Evolutionary conservation across 2,113 vertebrate genomes (phyloP).

Genomic region (Eptesicus fuscus): DNA sequence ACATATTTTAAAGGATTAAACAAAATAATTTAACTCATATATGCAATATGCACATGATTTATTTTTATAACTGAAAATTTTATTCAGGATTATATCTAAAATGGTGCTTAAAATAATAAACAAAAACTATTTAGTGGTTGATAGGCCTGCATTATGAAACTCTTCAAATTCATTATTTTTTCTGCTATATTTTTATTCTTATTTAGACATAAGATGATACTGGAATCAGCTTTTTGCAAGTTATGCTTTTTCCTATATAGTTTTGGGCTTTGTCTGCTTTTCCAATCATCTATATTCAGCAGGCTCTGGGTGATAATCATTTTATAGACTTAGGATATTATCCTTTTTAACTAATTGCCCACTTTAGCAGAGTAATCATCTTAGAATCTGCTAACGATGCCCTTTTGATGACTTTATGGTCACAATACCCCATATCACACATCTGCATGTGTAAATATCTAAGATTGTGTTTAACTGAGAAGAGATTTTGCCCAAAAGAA

Average conservation of each 20-base stretch:
- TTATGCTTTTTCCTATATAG: background rate
- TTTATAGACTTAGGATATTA: constrained; percentile 60
- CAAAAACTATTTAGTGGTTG: background rate
- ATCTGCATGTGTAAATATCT: constrained; percentile 10
- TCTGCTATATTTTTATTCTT: background rate
- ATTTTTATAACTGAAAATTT: background rate
- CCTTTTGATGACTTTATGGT: constrained; percentile 54
- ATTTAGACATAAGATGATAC: background rate
- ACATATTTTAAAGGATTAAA: background rate
- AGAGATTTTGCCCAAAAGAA: constrained; percentile 61
- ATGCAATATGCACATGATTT: background rate
- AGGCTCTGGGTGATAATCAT: constrained; percentile 55
- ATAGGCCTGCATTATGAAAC: background rate
- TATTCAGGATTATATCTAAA: background rate
- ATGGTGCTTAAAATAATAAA: background rate
- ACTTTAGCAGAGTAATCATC: constrained; percentile 69
- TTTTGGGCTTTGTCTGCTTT: background rate
- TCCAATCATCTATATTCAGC: constrained; percentile 43
- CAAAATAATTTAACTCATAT: background rate
- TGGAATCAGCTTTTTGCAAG: background rate
- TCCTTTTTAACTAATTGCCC: constrained; percentile 68
- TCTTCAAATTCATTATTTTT: background rate
- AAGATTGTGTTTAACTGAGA: constrained; percentile 44
- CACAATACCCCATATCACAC: background rate
- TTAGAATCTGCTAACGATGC: constrained; percentile 68